Conservation (phyloP, 2,113 vertebrate genomes). For the Oreochromis aureus region DNA sequence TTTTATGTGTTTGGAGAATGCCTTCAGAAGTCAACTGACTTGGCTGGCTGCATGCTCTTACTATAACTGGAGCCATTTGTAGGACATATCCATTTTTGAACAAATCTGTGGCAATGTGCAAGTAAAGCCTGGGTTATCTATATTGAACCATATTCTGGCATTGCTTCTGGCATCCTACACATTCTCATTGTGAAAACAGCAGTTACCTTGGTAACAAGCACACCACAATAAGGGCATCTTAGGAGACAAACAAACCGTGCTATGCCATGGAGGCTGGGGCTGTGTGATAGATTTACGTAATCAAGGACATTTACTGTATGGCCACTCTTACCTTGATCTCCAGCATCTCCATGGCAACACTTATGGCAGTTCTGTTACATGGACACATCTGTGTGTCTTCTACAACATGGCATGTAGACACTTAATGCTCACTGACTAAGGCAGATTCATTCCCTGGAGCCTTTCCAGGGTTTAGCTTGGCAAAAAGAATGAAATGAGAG, state of each 20-base stretch:
- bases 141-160: conserved; percentile 59
- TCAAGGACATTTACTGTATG: conserved; percentile 66
- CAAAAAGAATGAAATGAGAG: background rate
- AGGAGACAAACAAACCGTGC: conserved; percentile 57
- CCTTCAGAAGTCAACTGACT: conserved; percentile 3
- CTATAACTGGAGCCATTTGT: conserved; percentile 23
- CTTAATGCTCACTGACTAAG: background rate
- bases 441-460: background rate
- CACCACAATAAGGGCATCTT: conserved; percentile 69
- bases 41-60: background rate
- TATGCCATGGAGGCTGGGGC: conserved; percentile 45
- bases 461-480: background rate
- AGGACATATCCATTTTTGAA: conserved; percentile 19
- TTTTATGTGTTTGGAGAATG: conserved; percentile 19
- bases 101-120: conserved; percentile 36
- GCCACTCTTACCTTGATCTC: conserved; percentile 33
- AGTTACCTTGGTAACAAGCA: conserved; percentile 75
- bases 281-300: conserved; percentile 58
- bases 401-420: background rate
- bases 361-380: background rate
- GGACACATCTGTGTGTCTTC: background rate
- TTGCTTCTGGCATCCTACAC: conserved; percentile 68
- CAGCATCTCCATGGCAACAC: conserved; percentile 43
- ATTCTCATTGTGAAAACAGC: conserved; percentile 71
- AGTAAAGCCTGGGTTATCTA: conserved; percentile 53